Evolutionary conservation across 2,797 vertebrate genomes (phyloP).

Genomic region (Myiothlypis chrysogaster): DNA sequence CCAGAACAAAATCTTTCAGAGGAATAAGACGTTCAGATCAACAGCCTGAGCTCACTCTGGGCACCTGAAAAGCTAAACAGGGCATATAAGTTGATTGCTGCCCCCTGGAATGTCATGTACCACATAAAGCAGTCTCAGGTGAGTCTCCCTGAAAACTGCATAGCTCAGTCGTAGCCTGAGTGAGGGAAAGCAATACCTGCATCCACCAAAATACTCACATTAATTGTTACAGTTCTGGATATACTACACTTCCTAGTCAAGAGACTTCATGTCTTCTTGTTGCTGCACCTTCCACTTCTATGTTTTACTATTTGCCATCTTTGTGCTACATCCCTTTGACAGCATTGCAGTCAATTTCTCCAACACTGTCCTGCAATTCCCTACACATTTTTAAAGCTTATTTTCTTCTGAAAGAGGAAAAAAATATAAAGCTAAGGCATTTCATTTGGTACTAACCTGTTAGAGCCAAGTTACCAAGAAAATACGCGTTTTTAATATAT

Average conservation of each 20-base stretch:
- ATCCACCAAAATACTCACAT: background rate
- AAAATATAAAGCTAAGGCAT: background rate
- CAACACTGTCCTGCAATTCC: background rate
- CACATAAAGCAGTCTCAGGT: background rate
- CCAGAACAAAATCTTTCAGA: background rate
- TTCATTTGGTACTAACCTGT: background rate
- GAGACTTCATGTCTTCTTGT: background rate
- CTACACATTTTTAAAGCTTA: background rate
- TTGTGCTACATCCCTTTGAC: background rate
- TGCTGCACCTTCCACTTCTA: background rate
- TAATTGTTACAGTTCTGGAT: background rate
- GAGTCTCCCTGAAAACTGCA: background rate
- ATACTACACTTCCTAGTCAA: background rate
- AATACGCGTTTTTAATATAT: background rate
- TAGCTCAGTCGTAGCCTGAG: background rate
- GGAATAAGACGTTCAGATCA: background rate
- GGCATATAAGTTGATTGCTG: background rate
- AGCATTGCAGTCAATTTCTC: background rate
- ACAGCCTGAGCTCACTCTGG: background rate
- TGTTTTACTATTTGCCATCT: background rate
- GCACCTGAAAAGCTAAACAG: background rate
- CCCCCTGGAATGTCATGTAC: rapidly evolving
- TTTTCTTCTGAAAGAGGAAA: background rate
- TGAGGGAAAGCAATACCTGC: background rate
- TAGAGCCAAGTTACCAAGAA: background rate